Base-by-base conservation (phyloP, 30 jellyfish, hydroid and myxozoan species). In the Clytia hemisphaerica region DNA sequence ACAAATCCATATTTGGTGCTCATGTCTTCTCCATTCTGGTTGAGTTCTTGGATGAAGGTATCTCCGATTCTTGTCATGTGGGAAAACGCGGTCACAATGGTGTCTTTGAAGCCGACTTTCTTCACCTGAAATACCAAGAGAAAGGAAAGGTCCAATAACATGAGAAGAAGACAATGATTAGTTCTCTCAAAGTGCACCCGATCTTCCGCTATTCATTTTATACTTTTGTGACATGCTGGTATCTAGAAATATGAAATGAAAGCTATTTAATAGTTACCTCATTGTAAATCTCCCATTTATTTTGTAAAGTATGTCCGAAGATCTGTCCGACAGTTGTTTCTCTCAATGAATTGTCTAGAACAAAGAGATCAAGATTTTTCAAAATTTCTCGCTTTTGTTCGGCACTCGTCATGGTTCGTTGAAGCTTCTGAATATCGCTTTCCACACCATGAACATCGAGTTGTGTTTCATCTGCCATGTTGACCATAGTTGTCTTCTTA, bases 61-160 rank as follows among this genome's bases (percentile, higher is more conserved):
- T 79, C 93, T 14, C 93, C 93, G 63, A 79, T 27, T 16, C 93
- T 80, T 19, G 93, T 79, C 84, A 69, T 68, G n/a, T 79, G 93
- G 29, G 93, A 79, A 47, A 79, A 79, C 37, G 93, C 69, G 40
- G 93, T 79, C 4, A 79, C 93, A 21, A 79, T 79, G 42, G 37
- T 71, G 67, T 79, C 80, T 61, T 79, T 58, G 85, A 55, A 79
- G 75, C 93, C 93, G 34, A 79, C 93, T 51, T 37, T 58, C 49
- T 79, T 79, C 33, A 79, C 75, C 93, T 79, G 31, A 4, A 65
- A 77, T n/a, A n/a, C n/a, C 14, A n/a, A n/a, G n/a, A n/a, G n/a
- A n/a, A n/a, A n/a, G n/a, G n/a, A n/a, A n/a, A n/a, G n/a, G n/a
- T n/a, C n/a, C n/a, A n/a, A n/a, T n/a, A n/a, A n/a, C n/a, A n/a